phyloP scores from a whole-genome alignment of 2,888 invertebrate genomes.

The Mimas tiliae region DNA sequence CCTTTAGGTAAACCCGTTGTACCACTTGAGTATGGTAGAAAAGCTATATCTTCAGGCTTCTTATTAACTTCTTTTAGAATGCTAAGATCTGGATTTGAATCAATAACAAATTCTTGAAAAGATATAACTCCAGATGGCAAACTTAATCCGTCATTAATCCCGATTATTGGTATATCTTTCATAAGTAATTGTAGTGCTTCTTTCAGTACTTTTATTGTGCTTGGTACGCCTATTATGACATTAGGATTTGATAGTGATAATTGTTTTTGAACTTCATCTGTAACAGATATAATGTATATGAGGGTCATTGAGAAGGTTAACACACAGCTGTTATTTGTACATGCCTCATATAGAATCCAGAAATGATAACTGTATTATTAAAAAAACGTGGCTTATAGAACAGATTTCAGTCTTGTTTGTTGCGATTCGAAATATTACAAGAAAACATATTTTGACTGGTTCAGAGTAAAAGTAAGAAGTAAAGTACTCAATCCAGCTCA shows the following conservation, averaged over 20 bases:
- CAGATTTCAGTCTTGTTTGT: no score
- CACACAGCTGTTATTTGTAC: no score
- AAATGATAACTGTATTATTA: neutral
- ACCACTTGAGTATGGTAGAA: conserved; percentile 92
- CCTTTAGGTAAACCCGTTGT: conserved; percentile 93
- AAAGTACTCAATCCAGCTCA: no score
- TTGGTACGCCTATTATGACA: conserved; percentile 84
- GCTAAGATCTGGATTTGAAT: conserved; percentile 74
- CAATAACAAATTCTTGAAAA: conserved; percentile 83
- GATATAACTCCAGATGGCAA: conserved; percentile 83
- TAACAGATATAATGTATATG: conserved; percentile 42
- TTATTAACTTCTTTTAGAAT: conserved; percentile 66
- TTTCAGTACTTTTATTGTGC: conserved; percentile 72
- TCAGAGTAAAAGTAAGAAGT: no score
- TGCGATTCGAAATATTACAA: no score
- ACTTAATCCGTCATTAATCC: conserved; percentile 43
- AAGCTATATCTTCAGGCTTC: conserved; percentile 81
- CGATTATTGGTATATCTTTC: conserved; percentile 78
- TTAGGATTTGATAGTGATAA: conserved; percentile 85
- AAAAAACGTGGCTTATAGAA: neutral
- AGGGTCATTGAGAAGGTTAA: neutral
- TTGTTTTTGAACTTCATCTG: conserved; percentile 89
- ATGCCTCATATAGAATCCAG: no score
- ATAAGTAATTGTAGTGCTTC: conserved; percentile 74
- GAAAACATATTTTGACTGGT: no score